Base-by-base conservation (phyloP, 2,113 vertebrate species). In the Enhydra lutris region DNA sequence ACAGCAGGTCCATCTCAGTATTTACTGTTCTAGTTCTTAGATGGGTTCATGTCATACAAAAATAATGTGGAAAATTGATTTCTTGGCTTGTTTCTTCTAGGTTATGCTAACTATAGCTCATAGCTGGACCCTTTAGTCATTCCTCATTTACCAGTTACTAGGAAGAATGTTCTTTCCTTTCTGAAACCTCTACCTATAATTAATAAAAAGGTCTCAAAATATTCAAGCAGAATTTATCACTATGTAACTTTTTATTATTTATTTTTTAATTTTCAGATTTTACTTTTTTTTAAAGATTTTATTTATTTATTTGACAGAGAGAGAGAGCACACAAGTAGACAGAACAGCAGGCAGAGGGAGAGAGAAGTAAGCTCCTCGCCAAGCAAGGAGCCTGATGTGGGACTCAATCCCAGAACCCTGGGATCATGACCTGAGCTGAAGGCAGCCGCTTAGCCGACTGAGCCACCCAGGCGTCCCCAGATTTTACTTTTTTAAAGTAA, bases 131-230 rank as follows among this genome's bases (percentile, higher is more conserved):
- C 39, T 83, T 34, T 36, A 55, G 57, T 67, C 15, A 88, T 59
- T 91, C 45, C 23, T 83, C 63, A 91, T 42, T 95, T 74, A 93
- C 39, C 29, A 76, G 17, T 93, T 89, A 63, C 31, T 50, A 55
- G 23, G 63, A 79, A 88, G 61, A 95, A 76, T 39, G 26, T 8
- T 39, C 31, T 61, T 91, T 15, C 88, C 57, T 81, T 74, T 57
- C 42, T 91, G 52, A 95, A 96, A 91, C 84, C 47, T 69, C 34
- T 34, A 82, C 31, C 74, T 63, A 76, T 10, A 42, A 67, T n/a
- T 84, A 85, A 84, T 69, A 61, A 79, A 88, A 94, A 89, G 26
- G 65, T 52, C 81, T 86, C n/a, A 89, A 93, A 81, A 89, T 89
- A 81, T 20, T 79, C 29, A 89, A 65, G 69, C 31, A 85, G 34